Evolutionary conservation across 1,140 invertebrate species (phyloP).

Genomic region (Habropoda laboriosa): DNA sequence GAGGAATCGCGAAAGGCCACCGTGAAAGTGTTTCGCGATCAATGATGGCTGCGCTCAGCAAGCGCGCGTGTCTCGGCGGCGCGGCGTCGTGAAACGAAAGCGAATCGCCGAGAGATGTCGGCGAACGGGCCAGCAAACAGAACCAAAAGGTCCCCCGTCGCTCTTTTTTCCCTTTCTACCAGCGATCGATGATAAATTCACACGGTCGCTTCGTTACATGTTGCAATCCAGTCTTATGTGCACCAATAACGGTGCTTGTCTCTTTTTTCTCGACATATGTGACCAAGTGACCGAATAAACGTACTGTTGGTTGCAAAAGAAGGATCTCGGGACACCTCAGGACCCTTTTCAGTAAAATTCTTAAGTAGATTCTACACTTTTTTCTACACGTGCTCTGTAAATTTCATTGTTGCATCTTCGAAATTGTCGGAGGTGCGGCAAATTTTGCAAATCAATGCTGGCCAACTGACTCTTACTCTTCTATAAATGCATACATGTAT

Average conservation of each 20-base stretch:
- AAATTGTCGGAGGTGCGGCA: no score
- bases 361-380: no score
- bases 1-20: constrained; percentile 59
- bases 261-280: background rate
- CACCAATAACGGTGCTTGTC: no score
- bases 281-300: no score
- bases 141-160: constrained; percentile 25
- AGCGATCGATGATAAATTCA: constrained; percentile 48
- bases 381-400: no score
- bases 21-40: constrained; percentile 65
- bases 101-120: constrained; percentile 35
- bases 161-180: constrained; percentile 18
- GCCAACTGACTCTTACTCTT: no score
- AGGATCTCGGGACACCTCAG: no score
- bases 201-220: constrained; percentile 27
- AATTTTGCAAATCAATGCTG: no score
- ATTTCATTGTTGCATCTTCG: no score
- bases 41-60: background rate
- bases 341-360: no score
- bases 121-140: background rate
- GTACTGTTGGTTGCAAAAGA: no score
- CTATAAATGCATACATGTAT: no score
- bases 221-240: background rate
- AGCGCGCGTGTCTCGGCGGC: background rate
- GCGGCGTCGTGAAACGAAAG: constrained; percentile 49